Conservation (phyloP, 2,888 invertebrate species). For the Maniola hyperantus region DNA sequence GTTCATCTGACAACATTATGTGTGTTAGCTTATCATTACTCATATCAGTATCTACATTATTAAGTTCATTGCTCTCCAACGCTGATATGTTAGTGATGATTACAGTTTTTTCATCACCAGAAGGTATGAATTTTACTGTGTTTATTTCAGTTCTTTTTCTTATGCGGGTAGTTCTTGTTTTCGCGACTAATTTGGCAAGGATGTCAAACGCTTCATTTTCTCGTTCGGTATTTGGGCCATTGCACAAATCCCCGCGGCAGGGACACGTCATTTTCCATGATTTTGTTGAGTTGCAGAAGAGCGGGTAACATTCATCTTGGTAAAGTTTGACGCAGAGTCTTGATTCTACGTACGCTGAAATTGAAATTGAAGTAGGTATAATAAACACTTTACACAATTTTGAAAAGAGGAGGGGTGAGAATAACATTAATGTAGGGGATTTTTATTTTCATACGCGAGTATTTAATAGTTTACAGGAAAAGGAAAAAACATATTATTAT, state of each 20-base stretch:
- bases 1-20: conserved; percentile 35
- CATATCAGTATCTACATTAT: conserved; percentile 26
- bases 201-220: conserved; percentile 63
- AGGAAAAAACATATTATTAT: conserved; percentile 8
- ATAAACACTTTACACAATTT: neutral
- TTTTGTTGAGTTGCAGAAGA: conserved; percentile 70
- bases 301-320: conserved; percentile 73
- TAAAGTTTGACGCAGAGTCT: conserved; percentile 73
- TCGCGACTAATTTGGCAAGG: conserved; percentile 45
- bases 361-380: neutral
- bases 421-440: too few species aligned
- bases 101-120: conserved; percentile 36
- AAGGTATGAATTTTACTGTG: conserved; percentile 35
- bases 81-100: conserved; percentile 44
- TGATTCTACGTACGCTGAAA: conserved; percentile 68
- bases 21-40: conserved; percentile 37
- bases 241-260: conserved; percentile 71
- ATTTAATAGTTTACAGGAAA: neutral
- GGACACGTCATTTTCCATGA: conserved; percentile 74
- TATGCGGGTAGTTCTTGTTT: conserved; percentile 42
- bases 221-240: conserved; percentile 64
- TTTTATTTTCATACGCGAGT: too few species aligned
- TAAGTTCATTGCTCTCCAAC: conserved; percentile 34
- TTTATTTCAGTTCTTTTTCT: conserved; percentile 42
- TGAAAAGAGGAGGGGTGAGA: too few species aligned